Base-by-base conservation (phyloP, 2,888 invertebrate genomes). In the Dryocosmus kuriphilus region DNA sequence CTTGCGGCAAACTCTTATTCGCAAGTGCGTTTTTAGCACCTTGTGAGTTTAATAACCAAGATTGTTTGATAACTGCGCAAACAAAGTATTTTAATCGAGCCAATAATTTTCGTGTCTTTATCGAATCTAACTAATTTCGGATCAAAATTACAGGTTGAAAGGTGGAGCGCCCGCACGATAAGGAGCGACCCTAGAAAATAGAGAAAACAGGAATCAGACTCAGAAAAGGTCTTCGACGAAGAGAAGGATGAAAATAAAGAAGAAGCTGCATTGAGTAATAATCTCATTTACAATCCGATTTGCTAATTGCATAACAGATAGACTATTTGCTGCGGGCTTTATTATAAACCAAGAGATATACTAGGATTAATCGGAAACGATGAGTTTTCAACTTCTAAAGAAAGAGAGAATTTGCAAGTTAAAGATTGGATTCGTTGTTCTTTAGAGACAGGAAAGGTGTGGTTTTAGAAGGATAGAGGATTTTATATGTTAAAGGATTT, bases 111-210 rank as follows among this genome's bases (percentile, higher is more conserved):
- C n/a, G n/a, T 16, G 0, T 75, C n/a, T 75, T 63, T 62, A 35
- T 75, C 46, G 76, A n/a, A 19, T 22, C 8, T 19, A 24, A 55
- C 22, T 55, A 32, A 55, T 76, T n/a, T 46, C 55, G 19, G 41
- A 38, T 35, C 7, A 11, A 32, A 38, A 75, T 89, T 91, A 74
- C 86, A 95, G 94, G 96, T 97, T 84, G 98, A 98, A 92, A 94
- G 97, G n/a, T n/a, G 80, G 97, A 97, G 92, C 94, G 97, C n/a
- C n/a, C n/a, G n/a, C n/a, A n/a, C 83, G 97, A 98, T 88, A 97
- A 97, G 88, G 98, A 98, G 89, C 94, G 96, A 75, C n/a, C n/a
- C 92, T 97, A 82, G 98, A 98, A 89, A 95, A 96, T 83, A 97
- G 92, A 94, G 97, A 84, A 95, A 97, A 88, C 93, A 96, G 86